Percentiles rank a stretch among this genome's conserved stretches.
Conservation (phyloP, 2,797 vertebrate species). For the Rhynchotus rufescens region DNA sequence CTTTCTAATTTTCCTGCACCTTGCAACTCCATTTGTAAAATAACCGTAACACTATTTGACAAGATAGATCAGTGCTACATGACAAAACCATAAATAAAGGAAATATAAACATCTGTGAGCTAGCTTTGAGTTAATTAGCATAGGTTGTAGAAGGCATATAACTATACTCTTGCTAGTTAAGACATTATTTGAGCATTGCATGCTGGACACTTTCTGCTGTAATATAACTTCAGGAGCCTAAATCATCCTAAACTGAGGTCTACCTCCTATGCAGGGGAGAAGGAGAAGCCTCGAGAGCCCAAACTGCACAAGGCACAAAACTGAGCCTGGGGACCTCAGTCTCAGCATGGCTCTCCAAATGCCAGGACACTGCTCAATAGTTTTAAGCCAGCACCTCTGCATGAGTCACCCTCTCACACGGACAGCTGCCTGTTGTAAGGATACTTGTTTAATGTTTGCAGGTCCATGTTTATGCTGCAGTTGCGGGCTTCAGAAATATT, state of each 20-base stretch:
- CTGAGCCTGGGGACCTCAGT: background rate
- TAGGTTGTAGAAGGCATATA: background rate
- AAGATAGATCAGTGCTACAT: background rate
- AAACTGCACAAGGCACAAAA: no score
- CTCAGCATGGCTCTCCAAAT: background rate
- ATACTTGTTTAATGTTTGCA: background rate
- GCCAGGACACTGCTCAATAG: background rate
- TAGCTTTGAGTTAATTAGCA: background rate
- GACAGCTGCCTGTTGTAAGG: background rate
- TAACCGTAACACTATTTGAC: background rate
- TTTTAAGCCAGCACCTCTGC: background rate
- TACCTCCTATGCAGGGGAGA: background rate
- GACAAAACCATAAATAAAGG: background rate
- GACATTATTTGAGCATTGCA: background rate
- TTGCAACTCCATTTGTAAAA: background rate
- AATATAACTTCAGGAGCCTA: background rate
- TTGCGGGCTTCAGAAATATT: background rate
- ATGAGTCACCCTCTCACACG: background rate
- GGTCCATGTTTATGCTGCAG: background rate
- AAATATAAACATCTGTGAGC: rapidly evolving
- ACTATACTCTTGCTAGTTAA: background rate
- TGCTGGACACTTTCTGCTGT: background rate
- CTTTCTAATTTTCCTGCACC: background rate
- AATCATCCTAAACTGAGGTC: background rate
- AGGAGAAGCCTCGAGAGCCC: background rate